These are phyloP conservation scores for Sminthurides aquaticus DNA, from an alignment of 2,888 invertebrate genomes.

Conservation along the genomic window DNA sequence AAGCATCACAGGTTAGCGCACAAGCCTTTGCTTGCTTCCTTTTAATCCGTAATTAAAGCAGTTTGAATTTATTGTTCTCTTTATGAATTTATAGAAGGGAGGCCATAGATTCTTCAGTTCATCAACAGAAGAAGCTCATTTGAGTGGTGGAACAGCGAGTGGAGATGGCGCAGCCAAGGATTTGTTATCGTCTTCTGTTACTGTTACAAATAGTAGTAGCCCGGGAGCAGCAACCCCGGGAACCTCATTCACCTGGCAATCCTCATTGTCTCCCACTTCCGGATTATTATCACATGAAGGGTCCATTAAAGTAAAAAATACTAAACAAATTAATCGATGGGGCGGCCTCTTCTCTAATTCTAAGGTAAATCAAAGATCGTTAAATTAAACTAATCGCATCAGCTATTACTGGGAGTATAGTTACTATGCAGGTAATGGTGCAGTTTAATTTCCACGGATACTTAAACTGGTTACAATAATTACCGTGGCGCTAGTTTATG, in stretches of 20 bases:
- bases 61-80: slow-evolving; percentile 11
- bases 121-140: slow-evolving; percentile 50
- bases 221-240: slow-evolving; percentile 1
- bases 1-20: slow-evolving; percentile 29
- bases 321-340: slow-evolving; percentile 58
- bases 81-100: slow-evolving; percentile 32
- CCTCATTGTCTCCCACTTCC: slow-evolving; percentile 13
- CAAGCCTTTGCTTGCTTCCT: background rate
- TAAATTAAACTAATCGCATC: no score
- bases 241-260: slow-evolving; percentile 3
- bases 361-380: slow-evolving; percentile 50
- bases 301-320: slow-evolving; percentile 44
- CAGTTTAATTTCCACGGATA: background rate
- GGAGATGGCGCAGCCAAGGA: background rate
- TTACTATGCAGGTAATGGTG: no score
- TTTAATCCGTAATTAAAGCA: background rate
- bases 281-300: slow-evolving; percentile 44
- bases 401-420: no score
- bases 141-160: background rate
- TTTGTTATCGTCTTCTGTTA: background rate
- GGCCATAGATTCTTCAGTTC: slow-evolving; percentile 50
- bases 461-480: no score
- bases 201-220: background rate
- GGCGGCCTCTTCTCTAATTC: slow-evolving; percentile 61
- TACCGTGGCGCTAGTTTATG: no score